A percentile compares a stretch with the other conserved stretches of the same genome.
phyloP scores from a whole-genome alignment of 2,888 invertebrate genomes.

The Ischnura elegans region DNA sequence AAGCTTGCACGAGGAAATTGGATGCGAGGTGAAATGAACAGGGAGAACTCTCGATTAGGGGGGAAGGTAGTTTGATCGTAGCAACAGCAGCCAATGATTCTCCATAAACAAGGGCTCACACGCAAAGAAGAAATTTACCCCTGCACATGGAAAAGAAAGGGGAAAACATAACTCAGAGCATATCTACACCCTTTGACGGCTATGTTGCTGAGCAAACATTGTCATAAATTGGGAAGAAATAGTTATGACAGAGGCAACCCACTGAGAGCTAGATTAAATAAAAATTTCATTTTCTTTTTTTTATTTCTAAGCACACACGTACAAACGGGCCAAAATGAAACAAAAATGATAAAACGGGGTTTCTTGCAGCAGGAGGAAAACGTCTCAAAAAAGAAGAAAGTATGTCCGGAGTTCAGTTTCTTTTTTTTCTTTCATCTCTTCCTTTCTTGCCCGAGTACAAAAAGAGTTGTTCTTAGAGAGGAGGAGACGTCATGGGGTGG shows the following conservation, averaged over 20 bases:
- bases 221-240: conserved; percentile 16
- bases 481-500: background rate
- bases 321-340: background rate
- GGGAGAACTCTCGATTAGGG: too few species aligned
- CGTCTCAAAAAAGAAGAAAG: conserved; percentile 2
- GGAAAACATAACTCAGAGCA: background rate
- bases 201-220: background rate
- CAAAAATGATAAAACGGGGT: background rate
- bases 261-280: conserved; percentile 11
- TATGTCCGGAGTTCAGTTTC: background rate
- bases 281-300: background rate
- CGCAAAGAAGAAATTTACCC: background rate
- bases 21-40: background rate
- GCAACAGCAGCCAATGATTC: background rate
- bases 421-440: background rate
- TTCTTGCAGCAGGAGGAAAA: background rate
- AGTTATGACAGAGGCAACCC: conserved; percentile 19
- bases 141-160: background rate
- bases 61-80: background rate
- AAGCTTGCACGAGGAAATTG: background rate
- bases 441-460: background rate
- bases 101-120: background rate
- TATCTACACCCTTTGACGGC: background rate
- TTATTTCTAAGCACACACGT: background rate
- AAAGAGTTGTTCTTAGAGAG: conserved; percentile 14